Conservation (phyloP, 2,797 vertebrate species). For the Novumbra hubbsi region DNA sequence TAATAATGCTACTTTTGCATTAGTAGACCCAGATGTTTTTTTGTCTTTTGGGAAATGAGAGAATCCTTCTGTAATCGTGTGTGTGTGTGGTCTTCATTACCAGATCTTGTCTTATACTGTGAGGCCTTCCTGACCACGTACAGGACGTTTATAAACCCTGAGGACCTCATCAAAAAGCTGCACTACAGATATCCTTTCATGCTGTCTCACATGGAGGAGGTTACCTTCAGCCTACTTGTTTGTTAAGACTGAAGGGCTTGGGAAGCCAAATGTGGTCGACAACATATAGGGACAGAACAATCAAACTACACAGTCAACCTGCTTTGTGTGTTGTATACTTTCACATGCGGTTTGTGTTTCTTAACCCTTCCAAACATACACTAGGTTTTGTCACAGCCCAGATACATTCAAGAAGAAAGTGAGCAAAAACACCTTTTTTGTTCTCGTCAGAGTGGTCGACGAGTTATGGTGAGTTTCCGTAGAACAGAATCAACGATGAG, state of each 20-base stretch:
- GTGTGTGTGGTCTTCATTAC: slow-evolving; percentile 19
- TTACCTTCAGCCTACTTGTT: not conserved
- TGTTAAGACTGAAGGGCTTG: not conserved
- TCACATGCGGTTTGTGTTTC: slow-evolving; percentile 33
- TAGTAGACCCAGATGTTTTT: not conserved
- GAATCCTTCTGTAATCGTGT: not conserved
- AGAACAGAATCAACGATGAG: not conserved
- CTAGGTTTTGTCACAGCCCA: slow-evolving; percentile 77
- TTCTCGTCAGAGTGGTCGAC: slow-evolving; percentile 84
- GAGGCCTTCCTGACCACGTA: slow-evolving; percentile 93
- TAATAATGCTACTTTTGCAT: not conserved
- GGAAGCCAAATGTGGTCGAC: not conserved
- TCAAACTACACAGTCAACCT: not conserved
- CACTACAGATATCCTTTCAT: slow-evolving; percentile 90
- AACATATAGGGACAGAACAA: too few species aligned
- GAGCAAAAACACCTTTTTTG: slow-evolving; percentile 84
- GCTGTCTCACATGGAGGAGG: not conserved
- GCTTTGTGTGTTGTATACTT: not conserved
- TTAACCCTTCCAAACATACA: slow-evolving; percentile 79
- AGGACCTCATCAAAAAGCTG: slow-evolving; percentile 88
- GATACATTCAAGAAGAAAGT: slow-evolving; percentile 78
- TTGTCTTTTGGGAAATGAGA: not conserved
- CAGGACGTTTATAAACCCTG: slow-evolving; percentile 85
- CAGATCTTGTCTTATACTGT: slow-evolving; percentile 85
- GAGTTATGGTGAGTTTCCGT: slow-evolving; percentile 84